Conservation (phyloP, 2,113 vertebrate genomes). For the Zosterops lateralis region DNA sequence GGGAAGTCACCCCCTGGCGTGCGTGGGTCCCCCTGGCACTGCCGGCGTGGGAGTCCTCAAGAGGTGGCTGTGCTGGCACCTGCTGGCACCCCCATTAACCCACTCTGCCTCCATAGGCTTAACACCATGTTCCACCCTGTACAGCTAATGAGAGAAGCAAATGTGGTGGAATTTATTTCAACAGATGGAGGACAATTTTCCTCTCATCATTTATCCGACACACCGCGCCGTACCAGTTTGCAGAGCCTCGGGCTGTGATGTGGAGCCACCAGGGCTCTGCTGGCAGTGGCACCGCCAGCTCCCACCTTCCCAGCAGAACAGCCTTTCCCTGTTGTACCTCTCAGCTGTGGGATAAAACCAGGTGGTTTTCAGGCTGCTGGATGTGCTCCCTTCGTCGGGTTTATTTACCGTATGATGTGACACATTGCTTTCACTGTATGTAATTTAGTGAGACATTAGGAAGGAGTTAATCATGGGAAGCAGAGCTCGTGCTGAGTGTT, state of each 20-base stretch:
- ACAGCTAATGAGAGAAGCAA: background rate
- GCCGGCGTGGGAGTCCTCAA: fast-evolving
- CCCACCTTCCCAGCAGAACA: background rate
- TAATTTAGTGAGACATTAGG: background rate
- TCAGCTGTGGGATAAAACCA: background rate
- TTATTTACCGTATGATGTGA: background rate
- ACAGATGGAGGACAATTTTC: background rate
- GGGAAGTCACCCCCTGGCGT: background rate
- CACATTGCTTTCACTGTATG: background rate
- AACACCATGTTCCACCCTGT: fast-evolving
- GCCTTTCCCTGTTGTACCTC: background rate
- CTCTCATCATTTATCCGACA: background rate
- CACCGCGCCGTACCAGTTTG: background rate
- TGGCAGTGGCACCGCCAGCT: background rate
- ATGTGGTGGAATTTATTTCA: background rate
- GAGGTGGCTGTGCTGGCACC: background rate
- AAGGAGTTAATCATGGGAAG: background rate
- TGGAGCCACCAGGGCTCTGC: background rate
- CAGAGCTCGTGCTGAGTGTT: background rate
- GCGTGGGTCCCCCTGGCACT: fast-evolving
- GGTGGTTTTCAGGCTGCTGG: background rate
- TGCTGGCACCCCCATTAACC: fast-evolving
- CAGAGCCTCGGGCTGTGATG: background rate
- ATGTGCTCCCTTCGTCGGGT: background rate
- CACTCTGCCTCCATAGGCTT: fast-evolving